These are phyloP conservation scores for Anas georgica DNA, from an alignment of 2,797 vertebrate species.

Conservation along the genomic window DNA sequence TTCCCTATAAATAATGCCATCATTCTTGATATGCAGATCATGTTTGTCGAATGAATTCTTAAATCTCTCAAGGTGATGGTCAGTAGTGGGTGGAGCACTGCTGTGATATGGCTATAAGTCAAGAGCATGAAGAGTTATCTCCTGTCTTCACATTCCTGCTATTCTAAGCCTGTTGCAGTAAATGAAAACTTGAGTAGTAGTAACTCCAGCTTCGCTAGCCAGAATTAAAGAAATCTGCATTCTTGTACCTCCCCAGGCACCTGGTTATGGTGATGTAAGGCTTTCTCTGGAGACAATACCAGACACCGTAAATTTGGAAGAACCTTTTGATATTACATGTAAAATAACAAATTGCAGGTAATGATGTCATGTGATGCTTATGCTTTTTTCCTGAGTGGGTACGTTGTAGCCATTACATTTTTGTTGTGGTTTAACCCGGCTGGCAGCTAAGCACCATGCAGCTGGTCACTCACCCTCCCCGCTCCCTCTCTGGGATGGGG, in stretches of 20 bases:
- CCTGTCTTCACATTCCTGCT: background rate
- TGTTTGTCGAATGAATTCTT: background rate
- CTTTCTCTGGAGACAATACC: slow-evolving; percentile 94
- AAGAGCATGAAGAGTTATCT: background rate
- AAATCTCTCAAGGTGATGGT: background rate
- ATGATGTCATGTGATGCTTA: slow-evolving; percentile 13
- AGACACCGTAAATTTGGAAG: slow-evolving; percentile 95
- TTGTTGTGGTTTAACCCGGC: too few species aligned
- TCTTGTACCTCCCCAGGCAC: slow-evolving; percentile 83
- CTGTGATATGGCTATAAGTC: background rate
- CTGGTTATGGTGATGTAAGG: slow-evolving; percentile 95
- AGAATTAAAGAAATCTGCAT: background rate
- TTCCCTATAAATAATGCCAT: background rate
- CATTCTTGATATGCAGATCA: background rate
- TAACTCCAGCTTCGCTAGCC: background rate
- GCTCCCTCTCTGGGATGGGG: too few species aligned
- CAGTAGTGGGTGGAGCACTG: background rate
- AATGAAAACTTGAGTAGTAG: background rate
- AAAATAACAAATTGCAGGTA: slow-evolving; percentile 99
- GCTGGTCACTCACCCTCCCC: too few species aligned
- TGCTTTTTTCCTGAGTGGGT: background rate
- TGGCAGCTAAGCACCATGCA: too few species aligned
- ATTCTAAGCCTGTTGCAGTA: background rate
- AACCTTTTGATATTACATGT: slow-evolving; percentile 95
- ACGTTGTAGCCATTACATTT: background rate